Evolutionary conservation across 2,888 invertebrate genomes (phyloP), one percentile per base, ranked within the genome.

Genomic region (Spisula solida): DNA sequence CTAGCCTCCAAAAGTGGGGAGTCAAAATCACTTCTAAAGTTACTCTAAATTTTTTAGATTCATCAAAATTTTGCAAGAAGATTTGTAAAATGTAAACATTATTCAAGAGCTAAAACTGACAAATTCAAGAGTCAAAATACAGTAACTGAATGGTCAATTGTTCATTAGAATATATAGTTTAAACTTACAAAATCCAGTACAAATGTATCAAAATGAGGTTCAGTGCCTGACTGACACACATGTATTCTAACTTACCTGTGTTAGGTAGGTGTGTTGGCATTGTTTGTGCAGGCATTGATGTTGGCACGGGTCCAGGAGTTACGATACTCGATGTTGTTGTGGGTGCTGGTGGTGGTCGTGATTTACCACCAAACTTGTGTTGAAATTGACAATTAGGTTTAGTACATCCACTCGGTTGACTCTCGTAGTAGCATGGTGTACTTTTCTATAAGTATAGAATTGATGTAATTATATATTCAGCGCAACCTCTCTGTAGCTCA

Each of bases 381-480:
- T 98, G 97, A 96, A 98, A 98, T 0, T 98, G 98, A 97, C 98
- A 98, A 96, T 98, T 98, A 87, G 98, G 98, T 97, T 98, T 98
- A 94, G 98, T 97, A 96, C 98, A 98, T 1, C 98, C 98, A 16
- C 98, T 97, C 0, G 98, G 98, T 97, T 98, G 98, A 93, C 97
- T 98, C 97, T 98, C 98, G 98, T 98, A 98, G 96, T 98, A 98
- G 97, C 98, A 98, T 0, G 98, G 98, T 95, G 98, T 98, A 93
- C 97, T 97, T 97, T 98, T 98, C 92, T 98, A 97, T 96, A 98
- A 98, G 97, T 60, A 60, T 60, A 60, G n/a, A 60, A 55, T 55
- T 55, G 55, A 55, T n/a, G n/a, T n/a, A n/a, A n/a, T n/a, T 20
- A 47, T 47, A 47, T 12, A 47, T 47, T 8, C 47, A 47, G 47